These are phyloP conservation scores for Coryphaenoides rupestris DNA, from an alignment of 2,113 vertebrate species.

Conservation along the genomic window DNA sequence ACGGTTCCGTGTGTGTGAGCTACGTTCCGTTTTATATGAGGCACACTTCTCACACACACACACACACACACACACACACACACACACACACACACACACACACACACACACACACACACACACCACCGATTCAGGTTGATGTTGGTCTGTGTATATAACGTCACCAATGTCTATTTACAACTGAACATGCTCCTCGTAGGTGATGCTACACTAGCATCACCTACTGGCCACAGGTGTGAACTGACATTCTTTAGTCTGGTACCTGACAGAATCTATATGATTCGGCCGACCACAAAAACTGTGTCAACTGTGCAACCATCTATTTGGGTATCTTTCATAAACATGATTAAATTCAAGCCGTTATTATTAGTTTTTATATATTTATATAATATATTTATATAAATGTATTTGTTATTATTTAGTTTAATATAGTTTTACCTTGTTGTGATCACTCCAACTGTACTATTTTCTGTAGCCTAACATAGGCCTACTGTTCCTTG, in stretches of 20 bases:
- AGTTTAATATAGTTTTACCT: too few species aligned
- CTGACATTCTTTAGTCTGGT: not conserved
- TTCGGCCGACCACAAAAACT: not conserved
- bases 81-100: not conserved
- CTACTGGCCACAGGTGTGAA: constrained; percentile 34
- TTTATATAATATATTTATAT: too few species aligned
- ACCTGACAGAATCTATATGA: not conserved
- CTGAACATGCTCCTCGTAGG: constrained; percentile 5
- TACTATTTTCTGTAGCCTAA: too few species aligned
- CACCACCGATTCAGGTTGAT: not conserved
- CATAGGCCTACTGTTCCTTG: too few species aligned
- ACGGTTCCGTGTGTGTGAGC: constrained; percentile 3
- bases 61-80: not conserved
- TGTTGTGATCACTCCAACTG: too few species aligned
- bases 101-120: not conserved
- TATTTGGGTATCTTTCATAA: not conserved
- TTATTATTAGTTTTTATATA: not conserved
- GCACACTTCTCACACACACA: not conserved
- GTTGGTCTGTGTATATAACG: constrained; percentile 1
- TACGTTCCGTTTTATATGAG: too few species aligned
- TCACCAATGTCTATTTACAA: constrained; percentile 13
- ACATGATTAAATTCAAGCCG: not conserved
- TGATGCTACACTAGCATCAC: constrained; percentile 49
- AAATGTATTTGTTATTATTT: too few species aligned
- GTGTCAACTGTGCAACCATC: too few species aligned